Evolutionary conservation across 2,797 vertebrate genomes (phyloP).

Genomic region (Danio choprae): DNA sequence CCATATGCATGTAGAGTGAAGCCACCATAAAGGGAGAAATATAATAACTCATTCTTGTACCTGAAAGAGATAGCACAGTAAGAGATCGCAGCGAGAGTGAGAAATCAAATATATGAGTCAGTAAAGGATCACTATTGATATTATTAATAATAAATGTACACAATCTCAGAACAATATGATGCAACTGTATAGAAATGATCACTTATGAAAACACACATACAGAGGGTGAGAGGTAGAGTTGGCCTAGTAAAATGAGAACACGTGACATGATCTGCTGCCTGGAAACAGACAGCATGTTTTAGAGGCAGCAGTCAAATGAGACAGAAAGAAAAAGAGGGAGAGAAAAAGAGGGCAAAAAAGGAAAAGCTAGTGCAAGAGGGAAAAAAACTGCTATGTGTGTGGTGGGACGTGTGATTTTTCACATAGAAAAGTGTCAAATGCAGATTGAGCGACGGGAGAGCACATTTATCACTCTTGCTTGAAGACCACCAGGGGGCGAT

Average conservation of each 20-base stretch:
- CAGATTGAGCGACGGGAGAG: slow-evolving; percentile 12
- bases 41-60: slow-evolving; percentile 34
- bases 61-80: neutral
- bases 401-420: slow-evolving; percentile 41
- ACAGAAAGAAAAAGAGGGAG: slow-evolving; percentile 39
- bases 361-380: slow-evolving; percentile 19
- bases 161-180: slow-evolving; percentile 12
- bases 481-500: slow-evolving; percentile 43
- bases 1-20: slow-evolving; percentile 26
- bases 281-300: slow-evolving; percentile 76
- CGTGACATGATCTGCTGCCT: slow-evolving; percentile 80
- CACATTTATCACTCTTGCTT: slow-evolving; percentile 17
- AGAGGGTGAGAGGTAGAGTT: slow-evolving; percentile 39
- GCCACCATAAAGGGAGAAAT: neutral
- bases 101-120: neutral
- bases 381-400: slow-evolving; percentile 25
- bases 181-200: slow-evolving; percentile 17
- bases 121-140: slow-evolving; percentile 6
- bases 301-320: slow-evolving; percentile 61
- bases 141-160: slow-evolving; percentile 27
- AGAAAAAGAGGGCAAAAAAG: slow-evolving; percentile 31
- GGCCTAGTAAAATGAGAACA: slow-evolving; percentile 61
- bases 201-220: slow-evolving; percentile 24
- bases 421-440: slow-evolving; percentile 32
- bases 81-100: neutral